phyloP scores from a whole-genome alignment of 2,888 invertebrate species.

The Lysandra bellargus region DNA sequence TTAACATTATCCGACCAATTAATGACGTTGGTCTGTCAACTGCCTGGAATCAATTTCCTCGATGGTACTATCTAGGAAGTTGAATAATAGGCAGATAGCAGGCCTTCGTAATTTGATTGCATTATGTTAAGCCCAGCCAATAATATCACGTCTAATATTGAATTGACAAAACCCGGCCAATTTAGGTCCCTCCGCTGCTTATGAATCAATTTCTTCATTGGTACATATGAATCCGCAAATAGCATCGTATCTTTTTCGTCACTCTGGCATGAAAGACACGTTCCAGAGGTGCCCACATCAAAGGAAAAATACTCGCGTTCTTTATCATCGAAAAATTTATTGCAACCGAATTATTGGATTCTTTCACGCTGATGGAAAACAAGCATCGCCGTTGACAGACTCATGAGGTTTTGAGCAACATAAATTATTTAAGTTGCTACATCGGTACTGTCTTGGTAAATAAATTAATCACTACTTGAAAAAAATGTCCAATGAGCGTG shows the following conservation, averaged over 20 bases:
- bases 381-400: slow-evolving; percentile 1
- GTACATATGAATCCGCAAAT: slow-evolving; percentile 45
- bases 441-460: background rate
- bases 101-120: too few species aligned
- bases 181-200: too few species aligned
- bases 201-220: too few species aligned
- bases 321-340: slow-evolving; percentile 37
- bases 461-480: background rate
- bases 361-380: slow-evolving; percentile 30
- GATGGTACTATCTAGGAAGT: too few species aligned
- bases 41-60: too few species aligned
- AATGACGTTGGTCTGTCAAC: too few species aligned
- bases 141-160: too few species aligned
- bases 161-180: too few species aligned
- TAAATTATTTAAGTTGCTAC: background rate
- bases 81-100: too few species aligned
- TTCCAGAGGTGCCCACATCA: slow-evolving; percentile 65
- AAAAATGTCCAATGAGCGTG: background rate
- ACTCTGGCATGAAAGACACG: slow-evolving; percentile 61
- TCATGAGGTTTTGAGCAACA: background rate
- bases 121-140: too few species aligned
- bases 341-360: slow-evolving; percentile 34
- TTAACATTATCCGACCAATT: too few species aligned
- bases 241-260: slow-evolving; percentile 55
- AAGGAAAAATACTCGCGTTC: slow-evolving; percentile 46